Conservation (phyloP, 2,797 vertebrate species). For the Pseudomugil gertrudae region DNA sequence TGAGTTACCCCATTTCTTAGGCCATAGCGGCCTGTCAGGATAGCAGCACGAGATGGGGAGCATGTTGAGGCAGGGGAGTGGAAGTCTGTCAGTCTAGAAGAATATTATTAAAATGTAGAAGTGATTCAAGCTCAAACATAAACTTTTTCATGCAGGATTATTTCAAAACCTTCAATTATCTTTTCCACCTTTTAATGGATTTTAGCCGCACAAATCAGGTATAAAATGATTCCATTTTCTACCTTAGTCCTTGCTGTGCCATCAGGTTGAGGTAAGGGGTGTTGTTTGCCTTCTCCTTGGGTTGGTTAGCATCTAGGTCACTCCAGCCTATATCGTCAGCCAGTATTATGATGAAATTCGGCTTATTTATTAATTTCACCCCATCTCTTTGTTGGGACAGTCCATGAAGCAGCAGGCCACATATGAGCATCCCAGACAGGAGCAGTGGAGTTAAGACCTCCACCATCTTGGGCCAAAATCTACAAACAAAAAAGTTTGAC, state of each 20-base stretch:
- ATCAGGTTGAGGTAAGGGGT: constrained; percentile 88
- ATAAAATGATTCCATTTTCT: background rate
- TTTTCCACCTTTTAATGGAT: background rate
- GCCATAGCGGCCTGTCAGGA: constrained; percentile 93
- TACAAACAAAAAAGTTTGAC: constrained; percentile 21
- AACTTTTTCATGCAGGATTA: background rate
- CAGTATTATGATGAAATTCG: constrained; percentile 92
- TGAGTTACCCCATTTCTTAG: constrained; percentile 92
- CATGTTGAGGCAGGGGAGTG: constrained; percentile 95
- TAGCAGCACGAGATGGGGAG: constrained; percentile 92
- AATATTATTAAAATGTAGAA: background rate
- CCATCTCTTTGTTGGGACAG: constrained; percentile 26
- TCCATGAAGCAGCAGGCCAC: constrained; percentile 63
- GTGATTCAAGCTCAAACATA: background rate
- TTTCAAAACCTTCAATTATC: background rate
- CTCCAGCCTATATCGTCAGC: constrained; percentile 97
- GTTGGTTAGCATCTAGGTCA: constrained; percentile 90
- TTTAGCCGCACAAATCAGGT: background rate
- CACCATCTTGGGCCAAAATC: constrained; percentile 67
- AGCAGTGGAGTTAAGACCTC: constrained; percentile 41
- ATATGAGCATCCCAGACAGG: constrained; percentile 63
- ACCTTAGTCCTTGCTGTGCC: constrained; percentile 89
- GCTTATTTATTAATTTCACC: constrained; percentile 43
- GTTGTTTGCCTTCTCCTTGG: constrained; percentile 71
- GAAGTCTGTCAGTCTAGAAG: constrained; percentile 91